A percentile compares a stretch with the other conserved stretches of the same genome.
phyloP scores from a whole-genome alignment of 2,888 invertebrate genomes.

The Apantesis nais region DNA sequence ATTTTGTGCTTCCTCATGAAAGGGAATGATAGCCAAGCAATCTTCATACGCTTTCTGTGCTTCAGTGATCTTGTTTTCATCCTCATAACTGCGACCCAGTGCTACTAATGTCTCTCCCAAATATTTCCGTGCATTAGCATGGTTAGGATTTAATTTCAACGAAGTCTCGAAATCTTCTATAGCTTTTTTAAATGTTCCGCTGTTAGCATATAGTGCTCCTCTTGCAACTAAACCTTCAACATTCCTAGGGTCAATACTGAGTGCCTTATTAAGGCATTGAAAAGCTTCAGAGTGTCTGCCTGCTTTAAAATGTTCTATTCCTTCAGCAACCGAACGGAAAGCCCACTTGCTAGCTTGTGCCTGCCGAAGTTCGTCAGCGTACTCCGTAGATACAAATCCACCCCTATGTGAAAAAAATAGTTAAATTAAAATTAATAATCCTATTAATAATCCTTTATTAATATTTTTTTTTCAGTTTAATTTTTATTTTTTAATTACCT shows the following conservation, averaged over 20 bases:
- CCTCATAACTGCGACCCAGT: slow-evolving; percentile 94
- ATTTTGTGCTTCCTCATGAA: slow-evolving; percentile 94
- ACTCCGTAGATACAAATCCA: slow-evolving; percentile 92
- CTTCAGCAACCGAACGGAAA: slow-evolving; percentile 96
- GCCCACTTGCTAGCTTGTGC: slow-evolving; percentile 97
- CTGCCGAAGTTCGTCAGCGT: slow-evolving; percentile 93
- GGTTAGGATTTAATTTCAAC: slow-evolving; percentile 93
- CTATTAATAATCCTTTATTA: background rate
- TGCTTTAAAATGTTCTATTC: slow-evolving; percentile 97
- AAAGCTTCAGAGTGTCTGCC: slow-evolving; percentile 97
- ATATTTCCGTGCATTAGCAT: slow-evolving; percentile 97
- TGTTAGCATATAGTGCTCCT: slow-evolving; percentile 96
- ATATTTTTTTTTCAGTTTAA: background rate
- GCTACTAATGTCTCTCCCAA: slow-evolving; percentile 97
- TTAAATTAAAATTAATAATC: background rate
- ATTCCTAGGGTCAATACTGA: slow-evolving; percentile 96
- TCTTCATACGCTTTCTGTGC: slow-evolving; percentile 94
- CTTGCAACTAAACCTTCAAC: slow-evolving; percentile 96
- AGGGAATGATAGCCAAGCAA: slow-evolving; percentile 93
- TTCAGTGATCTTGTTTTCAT: slow-evolving; percentile 93
- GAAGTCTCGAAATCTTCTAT: slow-evolving; percentile 98
- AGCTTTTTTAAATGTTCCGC: slow-evolving; percentile 96
- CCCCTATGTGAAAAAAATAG: slow-evolving; percentile 78
- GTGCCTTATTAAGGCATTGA: slow-evolving; percentile 96
- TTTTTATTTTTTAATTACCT: slow-evolving; percentile 82